phyloP scores from a whole-genome alignment of 2,113 vertebrate species.

The Picathartes gymnocephalus region DNA sequence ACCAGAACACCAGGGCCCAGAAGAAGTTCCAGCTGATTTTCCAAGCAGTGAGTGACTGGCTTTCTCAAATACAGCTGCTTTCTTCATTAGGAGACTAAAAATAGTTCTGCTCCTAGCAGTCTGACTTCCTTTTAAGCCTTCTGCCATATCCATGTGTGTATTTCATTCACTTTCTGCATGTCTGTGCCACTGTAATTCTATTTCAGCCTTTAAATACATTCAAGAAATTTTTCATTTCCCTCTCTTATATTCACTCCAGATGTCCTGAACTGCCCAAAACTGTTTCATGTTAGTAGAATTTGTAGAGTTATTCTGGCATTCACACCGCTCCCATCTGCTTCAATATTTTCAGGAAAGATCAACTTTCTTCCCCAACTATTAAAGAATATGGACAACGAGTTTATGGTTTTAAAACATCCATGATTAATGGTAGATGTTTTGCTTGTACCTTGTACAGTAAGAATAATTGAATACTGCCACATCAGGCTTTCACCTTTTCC shows the following conservation, averaged over 20 bases:
- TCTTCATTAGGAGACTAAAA: slow-evolving; percentile 75
- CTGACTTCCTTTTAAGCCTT: slow-evolving; percentile 71
- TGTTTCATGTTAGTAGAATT: slow-evolving; percentile 33
- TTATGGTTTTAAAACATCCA: neutral
- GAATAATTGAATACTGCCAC: neutral
- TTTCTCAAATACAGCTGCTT: slow-evolving; percentile 74
- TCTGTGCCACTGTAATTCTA: slow-evolving; percentile 65
- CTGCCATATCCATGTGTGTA: slow-evolving; percentile 66
- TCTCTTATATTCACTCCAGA: slow-evolving; percentile 47
- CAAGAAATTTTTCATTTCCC: slow-evolving; percentile 65
- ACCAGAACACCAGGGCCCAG: slow-evolving; percentile 57
- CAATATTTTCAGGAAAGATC: slow-evolving; percentile 62
- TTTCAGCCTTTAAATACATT: slow-evolving; percentile 63
- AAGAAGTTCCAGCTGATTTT: slow-evolving; percentile 67
- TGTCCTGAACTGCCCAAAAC: slow-evolving; percentile 48
- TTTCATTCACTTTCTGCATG: slow-evolving; percentile 73
- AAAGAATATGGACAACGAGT: slow-evolving; percentile 4
- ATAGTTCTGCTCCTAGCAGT: slow-evolving; percentile 66
- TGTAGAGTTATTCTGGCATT: slow-evolving; percentile 42
- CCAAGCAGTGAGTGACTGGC: slow-evolving; percentile 50
- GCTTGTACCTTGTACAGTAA: neutral
- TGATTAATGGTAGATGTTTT: neutral
- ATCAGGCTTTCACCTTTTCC: neutral
- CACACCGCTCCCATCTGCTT: slow-evolving; percentile 39
- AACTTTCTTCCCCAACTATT: slow-evolving; percentile 29